Conservation (phyloP, 2,888 invertebrate genomes). For the Tenthredo distinguenda region DNA sequence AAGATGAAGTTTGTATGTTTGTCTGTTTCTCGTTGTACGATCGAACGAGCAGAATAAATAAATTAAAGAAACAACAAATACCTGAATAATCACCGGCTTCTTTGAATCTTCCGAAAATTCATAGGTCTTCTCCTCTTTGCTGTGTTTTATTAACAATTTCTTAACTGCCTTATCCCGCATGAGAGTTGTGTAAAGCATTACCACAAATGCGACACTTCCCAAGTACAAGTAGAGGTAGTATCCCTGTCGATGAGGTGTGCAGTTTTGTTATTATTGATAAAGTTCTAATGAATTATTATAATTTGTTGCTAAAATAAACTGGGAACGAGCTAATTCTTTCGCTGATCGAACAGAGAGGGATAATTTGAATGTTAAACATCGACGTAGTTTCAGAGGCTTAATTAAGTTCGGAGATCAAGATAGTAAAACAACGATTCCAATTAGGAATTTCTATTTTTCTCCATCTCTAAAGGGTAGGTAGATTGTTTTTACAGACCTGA, state of each 20-base stretch:
- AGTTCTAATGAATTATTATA: neutral
- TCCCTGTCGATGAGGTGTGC: conserved; percentile 78
- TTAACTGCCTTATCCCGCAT: conserved; percentile 84
- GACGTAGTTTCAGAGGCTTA: neutral
- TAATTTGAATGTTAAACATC: conserved; percentile 28
- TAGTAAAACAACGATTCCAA: neutral
- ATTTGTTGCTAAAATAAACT: neutral
- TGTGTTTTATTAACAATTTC: conserved; percentile 67
- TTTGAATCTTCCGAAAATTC: conserved; percentile 59
- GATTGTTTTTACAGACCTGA: conserved; percentile 79
- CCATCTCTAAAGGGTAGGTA: neutral
- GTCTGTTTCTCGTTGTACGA: neutral
- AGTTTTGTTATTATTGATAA: neutral
- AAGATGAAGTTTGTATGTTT: neutral
- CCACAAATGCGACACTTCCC: conserved; percentile 88
- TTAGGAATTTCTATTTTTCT: conserved; percentile 2
- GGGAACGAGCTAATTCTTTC: neutral
- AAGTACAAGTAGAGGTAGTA: conserved; percentile 91
- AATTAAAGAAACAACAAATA: conserved; percentile 40
- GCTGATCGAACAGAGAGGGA: neutral
- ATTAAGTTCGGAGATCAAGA: conserved; percentile 8
- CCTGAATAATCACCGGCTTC: conserved; percentile 57
- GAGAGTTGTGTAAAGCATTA: conserved; percentile 85
- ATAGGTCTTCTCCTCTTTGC: conserved; percentile 65
- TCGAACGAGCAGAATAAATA: neutral